Evolutionary conservation across 2,113 vertebrate species (phyloP).

Genomic region (Chiloscyllium plagiosum): DNA sequence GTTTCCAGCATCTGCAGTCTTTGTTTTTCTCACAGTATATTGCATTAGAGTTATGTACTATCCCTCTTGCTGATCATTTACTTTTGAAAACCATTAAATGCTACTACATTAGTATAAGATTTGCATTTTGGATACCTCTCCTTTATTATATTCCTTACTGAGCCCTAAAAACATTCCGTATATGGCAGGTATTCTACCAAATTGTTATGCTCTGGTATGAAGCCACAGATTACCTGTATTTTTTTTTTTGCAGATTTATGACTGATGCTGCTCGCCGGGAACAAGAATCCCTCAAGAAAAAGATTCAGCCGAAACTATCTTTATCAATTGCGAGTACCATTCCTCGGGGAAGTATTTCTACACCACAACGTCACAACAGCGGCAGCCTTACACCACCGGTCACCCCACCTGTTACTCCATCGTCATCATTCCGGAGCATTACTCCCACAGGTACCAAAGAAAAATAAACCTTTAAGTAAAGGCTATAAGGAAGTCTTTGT

Average conservation of each 20-base stretch:
- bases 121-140: background rate
- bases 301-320: slow-evolving; percentile 87
- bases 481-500: background rate
- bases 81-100: background rate
- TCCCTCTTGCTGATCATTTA: background rate
- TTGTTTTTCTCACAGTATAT: background rate
- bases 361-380: slow-evolving; percentile 85
- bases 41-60: no score
- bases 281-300: slow-evolving; percentile 87
- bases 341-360: slow-evolving; percentile 82
- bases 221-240: background rate
- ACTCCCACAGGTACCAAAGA: slow-evolving; percentile 81
- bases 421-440: slow-evolving; percentile 92
- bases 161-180: background rate
- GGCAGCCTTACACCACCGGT: slow-evolving; percentile 97
- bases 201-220: background rate
- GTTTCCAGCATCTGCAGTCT: no score
- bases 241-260: slow-evolving; percentile 74
- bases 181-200: background rate
- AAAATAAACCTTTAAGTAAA: background rate
- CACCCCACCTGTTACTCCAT: slow-evolving; percentile 94
- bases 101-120: background rate
- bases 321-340: slow-evolving; percentile 77
- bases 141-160: background rate
- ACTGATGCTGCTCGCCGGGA: slow-evolving; percentile 91